phyloP scores from a whole-genome alignment of 2,888 invertebrate species.

The Nudaria mundana region DNA sequence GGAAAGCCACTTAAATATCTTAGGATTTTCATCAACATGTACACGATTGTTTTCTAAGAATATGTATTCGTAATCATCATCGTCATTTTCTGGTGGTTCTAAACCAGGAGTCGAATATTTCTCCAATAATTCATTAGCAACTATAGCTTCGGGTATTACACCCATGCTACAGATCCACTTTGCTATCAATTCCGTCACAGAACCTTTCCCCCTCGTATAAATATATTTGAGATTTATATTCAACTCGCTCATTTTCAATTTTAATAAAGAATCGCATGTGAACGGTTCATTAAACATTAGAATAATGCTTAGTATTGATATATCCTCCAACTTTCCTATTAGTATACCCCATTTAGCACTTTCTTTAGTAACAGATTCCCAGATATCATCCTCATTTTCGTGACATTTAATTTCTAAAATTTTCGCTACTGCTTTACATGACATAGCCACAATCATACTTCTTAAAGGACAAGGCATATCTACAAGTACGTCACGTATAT shows the following conservation, averaged over 20 bases:
- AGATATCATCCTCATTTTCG: conserved; percentile 82
- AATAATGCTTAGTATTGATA: conserved; percentile 89
- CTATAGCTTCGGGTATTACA: conserved; percentile 83
- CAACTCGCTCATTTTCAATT: conserved; percentile 76
- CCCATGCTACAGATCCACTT: conserved; percentile 91
- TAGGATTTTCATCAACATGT: conserved; percentile 63
- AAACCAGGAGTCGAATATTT: conserved; percentile 31
- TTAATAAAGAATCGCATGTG: conserved; percentile 69
- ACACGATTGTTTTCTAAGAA: conserved; percentile 59
- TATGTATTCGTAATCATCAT: conserved; percentile 48
- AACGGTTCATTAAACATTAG: conserved; percentile 75
- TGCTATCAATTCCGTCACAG: conserved; percentile 93
- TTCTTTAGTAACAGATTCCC: conserved; percentile 93
- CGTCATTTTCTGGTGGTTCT: conserved; percentile 37
- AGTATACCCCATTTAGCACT: conserved; percentile 93
- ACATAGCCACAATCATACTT: conserved; percentile 90
- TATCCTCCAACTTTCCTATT: conserved; percentile 93
- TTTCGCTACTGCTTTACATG: conserved; percentile 88
- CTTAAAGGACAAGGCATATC: conserved; percentile 88
- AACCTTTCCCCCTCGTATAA: conserved; percentile 86
- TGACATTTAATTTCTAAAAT: conserved; percentile 63
- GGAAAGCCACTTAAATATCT: conserved; percentile 83
- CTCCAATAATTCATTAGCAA: conserved; percentile 75
- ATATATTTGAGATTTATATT: conserved; percentile 85
- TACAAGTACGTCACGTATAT: conserved; percentile 86